These are phyloP conservation scores for Tympanuchus pallidicinctus DNA, from an alignment of 2,113 vertebrate genomes.

Conservation along the genomic window DNA sequence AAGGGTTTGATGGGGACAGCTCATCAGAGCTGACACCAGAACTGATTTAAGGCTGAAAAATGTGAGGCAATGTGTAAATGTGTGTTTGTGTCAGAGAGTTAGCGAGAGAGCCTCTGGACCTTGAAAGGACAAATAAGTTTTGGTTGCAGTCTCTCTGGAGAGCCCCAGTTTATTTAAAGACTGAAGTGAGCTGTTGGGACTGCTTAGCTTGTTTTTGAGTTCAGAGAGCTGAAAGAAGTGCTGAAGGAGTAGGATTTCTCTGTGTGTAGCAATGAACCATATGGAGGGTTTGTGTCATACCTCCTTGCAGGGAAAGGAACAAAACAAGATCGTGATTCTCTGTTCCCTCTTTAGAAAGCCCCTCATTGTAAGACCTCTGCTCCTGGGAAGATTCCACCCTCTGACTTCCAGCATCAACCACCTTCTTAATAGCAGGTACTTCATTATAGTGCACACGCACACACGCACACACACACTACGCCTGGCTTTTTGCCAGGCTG, in stretches of 20 bases:
- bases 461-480: neutral
- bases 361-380: conserved; percentile 8
- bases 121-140: neutral
- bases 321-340: conserved; percentile 28
- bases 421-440: neutral
- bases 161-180: neutral
- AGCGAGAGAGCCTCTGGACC: neutral
- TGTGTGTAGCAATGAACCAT: conserved; percentile 25
- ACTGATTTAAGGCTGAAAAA: neutral
- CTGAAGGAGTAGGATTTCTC: conserved; percentile 29
- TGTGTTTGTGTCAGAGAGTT: neutral
- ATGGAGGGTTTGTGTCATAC: conserved; percentile 33
- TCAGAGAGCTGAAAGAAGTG: conserved; percentile 13
- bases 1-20: neutral
- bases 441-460: neutral
- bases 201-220: conserved; percentile 26
- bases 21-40: neutral
- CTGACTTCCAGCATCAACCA: neutral
- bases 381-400: conserved; percentile 16
- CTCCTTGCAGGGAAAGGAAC: conserved; percentile 25
- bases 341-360: conserved; percentile 39
- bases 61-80: neutral
- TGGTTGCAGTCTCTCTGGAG: neutral
- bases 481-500: conserved; percentile 18
- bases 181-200: neutral